phyloP scores from a whole-genome alignment of 2,113 vertebrate species.

The Alaudala cheleensis region DNA sequence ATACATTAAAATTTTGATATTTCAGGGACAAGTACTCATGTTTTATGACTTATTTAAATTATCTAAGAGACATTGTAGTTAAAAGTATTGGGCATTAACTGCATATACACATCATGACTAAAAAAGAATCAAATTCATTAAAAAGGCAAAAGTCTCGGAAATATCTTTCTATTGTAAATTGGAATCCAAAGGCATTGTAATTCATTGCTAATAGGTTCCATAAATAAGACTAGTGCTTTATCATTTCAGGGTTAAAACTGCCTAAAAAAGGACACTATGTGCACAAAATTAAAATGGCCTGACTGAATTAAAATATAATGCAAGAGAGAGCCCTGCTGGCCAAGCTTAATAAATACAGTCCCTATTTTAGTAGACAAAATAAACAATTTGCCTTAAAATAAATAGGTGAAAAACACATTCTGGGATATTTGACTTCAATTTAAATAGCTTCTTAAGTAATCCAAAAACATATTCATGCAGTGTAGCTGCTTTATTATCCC shows the following conservation, averaged over 20 bases:
- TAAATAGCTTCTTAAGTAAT: not conserved
- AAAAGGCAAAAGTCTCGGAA: not conserved
- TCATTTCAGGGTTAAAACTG: constrained; percentile 34
- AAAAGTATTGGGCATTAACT: not conserved
- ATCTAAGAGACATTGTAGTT: not conserved
- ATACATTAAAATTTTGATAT: not conserved
- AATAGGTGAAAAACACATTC: not conserved
- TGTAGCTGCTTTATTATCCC: not conserved
- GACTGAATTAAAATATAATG: constrained; percentile 60
- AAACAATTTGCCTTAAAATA: not conserved
- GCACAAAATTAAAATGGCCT: not conserved
- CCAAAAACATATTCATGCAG: not conserved
- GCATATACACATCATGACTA: not conserved
- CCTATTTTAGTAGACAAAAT: not conserved
- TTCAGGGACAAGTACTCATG: not conserved
- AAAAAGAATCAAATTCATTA: not conserved
- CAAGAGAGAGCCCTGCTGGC: constrained; percentile 76
- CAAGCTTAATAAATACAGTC: constrained; percentile 48
- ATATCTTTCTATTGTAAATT: not conserved
- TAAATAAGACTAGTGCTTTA: not conserved
- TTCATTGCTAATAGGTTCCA: not conserved
- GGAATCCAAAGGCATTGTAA: not conserved
- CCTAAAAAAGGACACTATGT: not conserved
- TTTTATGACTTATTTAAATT: not conserved
- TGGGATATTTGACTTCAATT: not conserved